A percentile compares a stretch with the other conserved stretches of the same genome.
Conservation (phyloP, 1,140 invertebrate genomes). For the Drosophila kurseongensis region DNA sequence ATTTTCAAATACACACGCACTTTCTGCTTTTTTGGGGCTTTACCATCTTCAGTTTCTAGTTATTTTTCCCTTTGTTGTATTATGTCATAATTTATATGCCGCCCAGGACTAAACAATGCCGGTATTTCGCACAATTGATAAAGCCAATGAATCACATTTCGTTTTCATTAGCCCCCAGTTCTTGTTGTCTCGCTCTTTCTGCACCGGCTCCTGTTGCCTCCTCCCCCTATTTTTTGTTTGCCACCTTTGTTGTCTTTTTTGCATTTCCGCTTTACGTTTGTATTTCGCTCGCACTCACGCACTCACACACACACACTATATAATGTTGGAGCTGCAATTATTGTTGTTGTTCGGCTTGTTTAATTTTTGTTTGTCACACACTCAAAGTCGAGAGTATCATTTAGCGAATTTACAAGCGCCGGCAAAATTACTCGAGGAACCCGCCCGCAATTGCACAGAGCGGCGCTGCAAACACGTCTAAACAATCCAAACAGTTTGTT, state of each 20-base stretch:
- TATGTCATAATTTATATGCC: constrained; percentile 77
- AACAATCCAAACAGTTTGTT: constrained; percentile 32
- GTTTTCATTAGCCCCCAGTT: constrained; percentile 48
- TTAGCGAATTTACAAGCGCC: constrained; percentile 16
- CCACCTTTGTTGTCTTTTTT: constrained; percentile 77
- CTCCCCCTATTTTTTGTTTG: constrained; percentile 20
- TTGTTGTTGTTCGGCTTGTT: constrained; percentile 50
- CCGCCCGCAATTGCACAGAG: constrained; percentile 44
- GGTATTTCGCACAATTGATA: constrained; percentile 64
- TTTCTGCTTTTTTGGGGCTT: constrained; percentile 53
- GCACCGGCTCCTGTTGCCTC: constrained; percentile 75
- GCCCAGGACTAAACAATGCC: constrained; percentile 69
- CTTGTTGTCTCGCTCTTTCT: constrained; percentile 30
- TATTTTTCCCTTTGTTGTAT: constrained; percentile 46
- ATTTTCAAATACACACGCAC: constrained; percentile 67
- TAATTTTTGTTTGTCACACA: constrained; percentile 66
- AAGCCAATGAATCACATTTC: constrained; percentile 72
- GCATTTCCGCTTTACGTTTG: constrained; percentile 76
- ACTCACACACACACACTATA: constrained; percentile 17
- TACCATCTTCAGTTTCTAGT: constrained; percentile 14
- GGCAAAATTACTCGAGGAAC: constrained; percentile 30
- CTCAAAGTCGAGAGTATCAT: constrained; percentile 18
- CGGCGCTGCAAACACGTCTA: constrained; percentile 76
- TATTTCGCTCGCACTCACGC: constrained; percentile 56
- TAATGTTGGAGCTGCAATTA: constrained; percentile 49